Evolutionary conservation across 2,888 invertebrate species (phyloP).

Genomic region (Drosophila stalkeri): DNA sequence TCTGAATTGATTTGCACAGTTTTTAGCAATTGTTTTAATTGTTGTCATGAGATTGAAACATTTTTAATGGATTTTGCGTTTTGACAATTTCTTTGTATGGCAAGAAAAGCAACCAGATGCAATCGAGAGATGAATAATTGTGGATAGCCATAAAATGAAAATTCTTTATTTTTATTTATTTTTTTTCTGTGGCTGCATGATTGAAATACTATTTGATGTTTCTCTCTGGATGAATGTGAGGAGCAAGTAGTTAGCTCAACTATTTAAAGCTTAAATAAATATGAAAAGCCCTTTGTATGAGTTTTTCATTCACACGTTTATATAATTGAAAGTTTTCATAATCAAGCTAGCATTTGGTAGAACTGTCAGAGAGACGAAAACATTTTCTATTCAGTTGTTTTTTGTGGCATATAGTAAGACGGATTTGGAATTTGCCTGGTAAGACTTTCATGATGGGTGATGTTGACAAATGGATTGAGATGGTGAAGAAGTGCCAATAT

Average conservation of each 20-base stretch:
- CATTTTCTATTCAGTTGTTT: not conserved
- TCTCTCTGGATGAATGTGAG: not conserved
- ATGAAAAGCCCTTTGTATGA: not conserved
- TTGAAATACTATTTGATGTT: not conserved
- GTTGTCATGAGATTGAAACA: not conserved
- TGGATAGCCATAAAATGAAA: not conserved
- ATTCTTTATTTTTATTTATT: too few relatives aligned
- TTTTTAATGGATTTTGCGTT: too few relatives aligned
- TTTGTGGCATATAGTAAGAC: not conserved
- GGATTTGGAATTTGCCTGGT: not conserved
- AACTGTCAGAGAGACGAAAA: not conserved
- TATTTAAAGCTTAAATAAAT: not conserved
- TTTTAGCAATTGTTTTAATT: not conserved
- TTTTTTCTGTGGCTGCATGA: not conserved
- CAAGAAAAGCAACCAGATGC: too few relatives aligned
- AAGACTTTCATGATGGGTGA: constrained; percentile 87
- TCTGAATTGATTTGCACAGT: too few relatives aligned
- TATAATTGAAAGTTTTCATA: not conserved
- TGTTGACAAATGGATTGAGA: constrained; percentile 97
- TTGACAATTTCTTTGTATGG: too few relatives aligned
- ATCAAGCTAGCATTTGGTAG: not conserved
- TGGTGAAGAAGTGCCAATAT: constrained; percentile 98
- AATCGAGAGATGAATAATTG: not conserved
- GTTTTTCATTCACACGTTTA: not conserved
- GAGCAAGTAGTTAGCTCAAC: too few relatives aligned